Base-by-base conservation (phyloP, 2,113 vertebrate genomes). In the Nothocercus nigrocapillus region DNA sequence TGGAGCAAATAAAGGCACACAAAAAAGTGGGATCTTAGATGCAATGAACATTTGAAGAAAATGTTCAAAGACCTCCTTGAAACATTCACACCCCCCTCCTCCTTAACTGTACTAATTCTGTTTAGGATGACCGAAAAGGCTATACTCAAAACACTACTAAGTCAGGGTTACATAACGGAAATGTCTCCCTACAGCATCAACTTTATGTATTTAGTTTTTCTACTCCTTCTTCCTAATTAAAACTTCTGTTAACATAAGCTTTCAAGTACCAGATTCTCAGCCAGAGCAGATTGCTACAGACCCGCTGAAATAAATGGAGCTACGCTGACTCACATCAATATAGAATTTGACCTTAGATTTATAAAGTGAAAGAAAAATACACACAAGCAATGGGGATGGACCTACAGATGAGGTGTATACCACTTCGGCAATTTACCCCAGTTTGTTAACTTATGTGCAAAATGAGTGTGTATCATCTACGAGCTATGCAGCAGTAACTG, bases 1-100 rank as follows among this genome's bases (percentile, higher is more conserved):
- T 98, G 98, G 98, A 98, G 98, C 98, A 98, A 98, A 99, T 98
- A 99, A 99, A 99, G 97, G 98, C 97, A 91, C 98, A 98, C 76
- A 97, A 98, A 98, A 99, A 98, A 58, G 54, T 98, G 98, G 98
- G 98, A 98, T 98, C 98, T 98, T 96, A 97, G 97, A 98, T 94
- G 98, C 96, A 98, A 97, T 97, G 96, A 98, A 98, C 98, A 98
- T 99, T 99, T 98, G 98, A 98, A 98, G 98, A 98, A 98, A 99
- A 98, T 68, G 76, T 97, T 98, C 97, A 98, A 98, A 98, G 98
- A 97, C 97, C 96, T 98, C 95, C 97, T 98, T 97, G 97, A 98
- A 98, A 97, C 81, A 93, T 94, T 97, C 92, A 93, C 91, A 95
- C 94, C 82, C 96, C 90, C 96, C 61, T 30, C 76, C 92, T 91